A percentile compares a stretch with the other conserved stretches of the same genome.
phyloP scores from a whole-genome alignment of 1,140 invertebrate species.

The Ridgeia piscesae region DNA sequence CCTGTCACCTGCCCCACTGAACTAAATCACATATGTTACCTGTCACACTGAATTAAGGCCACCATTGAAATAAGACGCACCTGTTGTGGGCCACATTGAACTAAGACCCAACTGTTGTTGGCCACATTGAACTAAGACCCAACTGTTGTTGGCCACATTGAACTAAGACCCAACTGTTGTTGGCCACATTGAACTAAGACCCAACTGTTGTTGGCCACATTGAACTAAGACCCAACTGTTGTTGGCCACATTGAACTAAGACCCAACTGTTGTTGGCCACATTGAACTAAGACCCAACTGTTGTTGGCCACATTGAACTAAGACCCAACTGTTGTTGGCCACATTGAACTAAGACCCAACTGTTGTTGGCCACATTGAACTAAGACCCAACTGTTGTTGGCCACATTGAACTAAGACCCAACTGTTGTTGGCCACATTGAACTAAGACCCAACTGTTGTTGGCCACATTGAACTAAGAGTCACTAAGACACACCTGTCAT shows the following conservation, averaged over 20 bases:
- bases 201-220: too few species aligned
- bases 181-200: too few species aligned
- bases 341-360: not conserved
- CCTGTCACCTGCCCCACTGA: too few species aligned
- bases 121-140: too few species aligned
- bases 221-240: too few species aligned
- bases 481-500: slow-evolving; percentile 78
- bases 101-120: too few species aligned
- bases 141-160: too few species aligned
- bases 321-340: not conserved
- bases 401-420: not conserved
- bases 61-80: slow-evolving; percentile 81
- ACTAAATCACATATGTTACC: too few species aligned
- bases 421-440: not conserved
- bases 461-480: slow-evolving; percentile 83
- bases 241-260: not conserved
- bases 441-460: slow-evolving; percentile 77
- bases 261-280: not conserved
- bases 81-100: slow-evolving; percentile 19
- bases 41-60: too few species aligned
- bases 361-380: not conserved
- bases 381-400: too few species aligned
- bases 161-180: too few species aligned
- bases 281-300: not conserved
- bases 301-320: not conserved